Evolutionary conservation across 2,888 invertebrate species (phyloP).

Genomic region (Drosophila siamana): DNA sequence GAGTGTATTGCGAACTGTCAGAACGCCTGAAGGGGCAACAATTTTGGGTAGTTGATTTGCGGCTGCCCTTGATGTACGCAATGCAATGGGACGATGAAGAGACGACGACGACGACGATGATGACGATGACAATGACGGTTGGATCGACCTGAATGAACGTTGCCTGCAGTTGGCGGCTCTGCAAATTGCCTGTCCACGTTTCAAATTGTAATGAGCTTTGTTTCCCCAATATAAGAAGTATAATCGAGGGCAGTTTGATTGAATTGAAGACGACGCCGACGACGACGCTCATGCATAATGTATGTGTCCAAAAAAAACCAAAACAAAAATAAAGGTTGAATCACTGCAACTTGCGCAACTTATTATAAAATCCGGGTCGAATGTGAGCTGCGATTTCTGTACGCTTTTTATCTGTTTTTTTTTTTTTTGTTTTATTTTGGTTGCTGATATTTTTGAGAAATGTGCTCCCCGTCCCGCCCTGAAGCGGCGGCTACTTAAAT

Average conservation of each 20-base stretch:
- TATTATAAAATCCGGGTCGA: slow-evolving; percentile 44
- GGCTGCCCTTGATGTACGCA: slow-evolving; percentile 12
- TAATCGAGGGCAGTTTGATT: slow-evolving; percentile 23
- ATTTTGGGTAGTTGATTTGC: slow-evolving; percentile 23
- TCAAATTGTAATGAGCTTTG: slow-evolving; percentile 50
- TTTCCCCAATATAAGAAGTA: slow-evolving; percentile 18
- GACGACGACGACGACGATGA: no score
- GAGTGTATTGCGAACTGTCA: background rate
- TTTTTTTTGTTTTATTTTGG: slow-evolving; percentile 14
- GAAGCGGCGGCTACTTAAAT: slow-evolving; percentile 67
- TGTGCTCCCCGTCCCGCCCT: slow-evolving; percentile 14
- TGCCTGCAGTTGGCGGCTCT: slow-evolving; percentile 61
- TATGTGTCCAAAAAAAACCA: slow-evolving; percentile 14
- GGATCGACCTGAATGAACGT: background rate
- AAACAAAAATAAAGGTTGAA: slow-evolving; percentile 19
- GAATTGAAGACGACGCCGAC: slow-evolving; percentile 3
- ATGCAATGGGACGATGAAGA: slow-evolving; percentile 31
- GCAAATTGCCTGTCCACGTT: slow-evolving; percentile 62
- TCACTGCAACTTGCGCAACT: slow-evolving; percentile 41
- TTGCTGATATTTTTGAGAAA: slow-evolving; percentile 34
- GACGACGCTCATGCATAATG: slow-evolving; percentile 64
- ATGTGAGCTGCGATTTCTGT: slow-evolving; percentile 28
- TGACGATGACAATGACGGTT: background rate
- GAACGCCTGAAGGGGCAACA: slow-evolving; percentile 32
- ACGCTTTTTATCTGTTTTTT: background rate